Evolutionary conservation across 1,140 invertebrate species (phyloP).

Genomic region (Achatina immaculata): DNA sequence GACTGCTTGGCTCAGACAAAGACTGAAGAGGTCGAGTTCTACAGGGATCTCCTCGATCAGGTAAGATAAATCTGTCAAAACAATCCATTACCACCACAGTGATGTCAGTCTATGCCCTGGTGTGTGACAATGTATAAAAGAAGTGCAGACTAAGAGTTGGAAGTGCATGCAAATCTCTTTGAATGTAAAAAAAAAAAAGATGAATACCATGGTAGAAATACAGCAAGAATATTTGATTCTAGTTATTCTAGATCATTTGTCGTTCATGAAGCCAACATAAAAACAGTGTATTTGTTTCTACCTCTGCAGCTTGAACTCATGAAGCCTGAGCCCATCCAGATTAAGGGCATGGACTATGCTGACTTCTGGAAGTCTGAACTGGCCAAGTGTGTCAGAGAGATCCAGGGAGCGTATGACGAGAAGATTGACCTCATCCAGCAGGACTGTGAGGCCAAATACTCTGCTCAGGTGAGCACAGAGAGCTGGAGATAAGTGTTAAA

Average conservation of each 20-base stretch:
- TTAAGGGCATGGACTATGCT: constrained; percentile 49
- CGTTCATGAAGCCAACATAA: too few relatives aligned
- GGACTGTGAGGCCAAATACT: constrained; percentile 63
- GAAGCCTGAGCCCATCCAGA: constrained; percentile 39
- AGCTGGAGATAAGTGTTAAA: too few relatives aligned
- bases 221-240: too few relatives aligned
- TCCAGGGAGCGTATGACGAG: constrained; percentile 72
- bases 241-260: too few relatives aligned
- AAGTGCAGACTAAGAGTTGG: too few relatives aligned
- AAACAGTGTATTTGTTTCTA: too few relatives aligned
- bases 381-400: constrained; percentile 72
- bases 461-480: constrained; percentile 39
- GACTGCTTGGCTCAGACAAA: constrained; percentile 50
- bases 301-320: constrained; percentile 33
- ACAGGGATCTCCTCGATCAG: constrained; percentile 50
- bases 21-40: constrained; percentile 56
- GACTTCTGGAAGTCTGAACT: constrained; percentile 66
- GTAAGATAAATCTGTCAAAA: constrained; percentile 30
- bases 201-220: too few relatives aligned
- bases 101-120: neutral
- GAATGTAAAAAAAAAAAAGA: too few relatives aligned
- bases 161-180: too few relatives aligned
- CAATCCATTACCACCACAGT: neutral
- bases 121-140: too few relatives aligned
- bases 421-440: constrained; percentile 69